phyloP scores from a whole-genome alignment of 2,888 invertebrate species.

The Salticus scenicus region DNA sequence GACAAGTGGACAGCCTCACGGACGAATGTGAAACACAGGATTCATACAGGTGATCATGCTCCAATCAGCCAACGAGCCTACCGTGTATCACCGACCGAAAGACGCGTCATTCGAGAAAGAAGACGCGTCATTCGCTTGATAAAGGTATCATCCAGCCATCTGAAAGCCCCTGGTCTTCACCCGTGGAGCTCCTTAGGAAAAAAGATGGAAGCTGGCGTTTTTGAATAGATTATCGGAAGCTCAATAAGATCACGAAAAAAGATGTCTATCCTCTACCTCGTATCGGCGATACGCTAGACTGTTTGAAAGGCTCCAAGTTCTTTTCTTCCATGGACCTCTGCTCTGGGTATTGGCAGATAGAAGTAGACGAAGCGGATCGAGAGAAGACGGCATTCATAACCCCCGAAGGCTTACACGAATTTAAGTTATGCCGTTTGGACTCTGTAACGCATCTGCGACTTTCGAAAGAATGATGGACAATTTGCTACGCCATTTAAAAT shows the following conservation, averaged over 20 bases:
- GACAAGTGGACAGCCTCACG: neutral
- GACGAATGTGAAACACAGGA: neutral
- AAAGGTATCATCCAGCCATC: neutral
- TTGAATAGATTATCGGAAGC: neutral
- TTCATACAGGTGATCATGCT: slow-evolving; percentile 8
- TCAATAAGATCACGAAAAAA: neutral
- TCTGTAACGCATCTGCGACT: too few relatives aligned
- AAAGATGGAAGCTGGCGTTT: neutral
- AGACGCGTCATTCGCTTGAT: neutral
- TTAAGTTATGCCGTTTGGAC: too few relatives aligned
- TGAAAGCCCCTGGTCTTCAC: neutral
- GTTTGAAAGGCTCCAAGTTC: too few relatives aligned
- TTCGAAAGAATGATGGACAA: too few relatives aligned
- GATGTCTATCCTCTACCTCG: slow-evolving; percentile 13
- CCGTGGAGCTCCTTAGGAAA: neutral
- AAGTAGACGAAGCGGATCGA: too few relatives aligned
- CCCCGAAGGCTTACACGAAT: too few relatives aligned
- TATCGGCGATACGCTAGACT: slow-evolving; percentile 5
- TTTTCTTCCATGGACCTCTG: too few relatives aligned
- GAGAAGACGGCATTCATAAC: too few relatives aligned
- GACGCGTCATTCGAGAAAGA: neutral
- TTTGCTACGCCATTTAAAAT: too few relatives aligned
- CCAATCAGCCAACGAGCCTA: neutral
- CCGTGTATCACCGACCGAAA: too few relatives aligned
- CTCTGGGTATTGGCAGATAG: too few relatives aligned